Conservation (phyloP, 2,797 vertebrate species). For the Etheostoma nigrum region DNA sequence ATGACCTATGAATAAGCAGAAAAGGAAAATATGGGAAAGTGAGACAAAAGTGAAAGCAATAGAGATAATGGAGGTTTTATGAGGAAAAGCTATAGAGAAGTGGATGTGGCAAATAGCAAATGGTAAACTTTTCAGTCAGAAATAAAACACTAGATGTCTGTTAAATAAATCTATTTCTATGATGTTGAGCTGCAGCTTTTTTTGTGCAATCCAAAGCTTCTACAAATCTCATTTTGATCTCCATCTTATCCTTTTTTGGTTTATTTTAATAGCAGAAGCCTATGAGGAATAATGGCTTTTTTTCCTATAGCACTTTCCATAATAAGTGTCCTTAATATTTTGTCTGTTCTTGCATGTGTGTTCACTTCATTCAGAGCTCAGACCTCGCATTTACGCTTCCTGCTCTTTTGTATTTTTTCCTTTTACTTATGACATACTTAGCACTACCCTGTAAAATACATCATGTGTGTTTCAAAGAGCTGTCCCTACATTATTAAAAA, state of each 20-base stretch:
- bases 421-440: constrained; percentile 6
- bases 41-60: neutral
- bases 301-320: neutral
- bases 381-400: neutral
- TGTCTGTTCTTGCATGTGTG: neutral
- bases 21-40: neutral
- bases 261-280: constrained; percentile 1
- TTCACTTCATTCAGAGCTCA: constrained; percentile 13
- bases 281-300: constrained; percentile 10
- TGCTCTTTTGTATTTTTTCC: constrained; percentile 10
- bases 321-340: constrained; percentile 8
- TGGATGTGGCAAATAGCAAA: neutral
- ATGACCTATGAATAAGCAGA: neutral
- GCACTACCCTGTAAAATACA: neutral
- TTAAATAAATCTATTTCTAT: neutral
- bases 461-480: neutral
- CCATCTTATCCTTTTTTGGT: constrained; percentile 6
- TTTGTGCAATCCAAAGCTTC: neutral
- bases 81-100: neutral
- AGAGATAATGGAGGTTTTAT: too few species aligned
- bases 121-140: constrained; percentile 4
- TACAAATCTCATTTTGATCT: neutral
- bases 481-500: neutral
- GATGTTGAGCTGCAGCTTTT: neutral
- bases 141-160: neutral